These are phyloP conservation scores for Antigone vipio DNA, from an alignment of 2,113 vertebrate species.

Conservation along the genomic window DNA sequence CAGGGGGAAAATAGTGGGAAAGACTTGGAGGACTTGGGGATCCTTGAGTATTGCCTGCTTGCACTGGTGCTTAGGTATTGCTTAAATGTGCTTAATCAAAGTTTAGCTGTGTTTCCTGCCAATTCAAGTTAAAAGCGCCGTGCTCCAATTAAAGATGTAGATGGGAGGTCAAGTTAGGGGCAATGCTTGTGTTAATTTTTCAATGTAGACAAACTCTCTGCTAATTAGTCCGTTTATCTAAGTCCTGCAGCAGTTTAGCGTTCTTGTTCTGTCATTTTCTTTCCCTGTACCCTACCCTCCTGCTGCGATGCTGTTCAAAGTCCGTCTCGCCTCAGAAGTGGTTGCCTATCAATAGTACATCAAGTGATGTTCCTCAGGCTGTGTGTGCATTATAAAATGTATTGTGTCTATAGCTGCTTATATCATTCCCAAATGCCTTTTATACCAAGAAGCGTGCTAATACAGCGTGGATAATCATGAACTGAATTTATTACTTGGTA, in stretches of 20 bases:
- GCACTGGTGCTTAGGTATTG: not conserved
- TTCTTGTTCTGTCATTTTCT: not conserved
- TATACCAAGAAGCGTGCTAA: not conserved
- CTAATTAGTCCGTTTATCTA: not conserved
- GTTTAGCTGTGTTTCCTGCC: not conserved
- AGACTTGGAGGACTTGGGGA: not conserved
- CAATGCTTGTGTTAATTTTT: not conserved
- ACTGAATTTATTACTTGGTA: not conserved
- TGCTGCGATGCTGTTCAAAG: not conserved
- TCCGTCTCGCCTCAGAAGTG: accelerated
- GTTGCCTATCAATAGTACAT: not conserved
- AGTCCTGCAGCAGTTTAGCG: not conserved
- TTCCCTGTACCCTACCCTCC: not conserved
- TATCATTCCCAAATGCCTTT: not conserved
- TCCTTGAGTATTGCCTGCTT: not conserved
- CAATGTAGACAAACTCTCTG: not conserved
- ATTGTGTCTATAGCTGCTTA: not conserved
- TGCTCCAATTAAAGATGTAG: not conserved
- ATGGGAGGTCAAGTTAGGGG: not conserved
- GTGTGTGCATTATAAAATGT: not conserved
- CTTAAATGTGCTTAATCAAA: not conserved
- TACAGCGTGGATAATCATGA: accelerated
- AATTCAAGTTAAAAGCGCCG: accelerated
- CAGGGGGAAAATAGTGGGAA: not conserved
- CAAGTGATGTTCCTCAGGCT: not conserved